Evolutionary conservation across 2,113 vertebrate species (phyloP).

Genomic region (Desmodus rotundus): DNA sequence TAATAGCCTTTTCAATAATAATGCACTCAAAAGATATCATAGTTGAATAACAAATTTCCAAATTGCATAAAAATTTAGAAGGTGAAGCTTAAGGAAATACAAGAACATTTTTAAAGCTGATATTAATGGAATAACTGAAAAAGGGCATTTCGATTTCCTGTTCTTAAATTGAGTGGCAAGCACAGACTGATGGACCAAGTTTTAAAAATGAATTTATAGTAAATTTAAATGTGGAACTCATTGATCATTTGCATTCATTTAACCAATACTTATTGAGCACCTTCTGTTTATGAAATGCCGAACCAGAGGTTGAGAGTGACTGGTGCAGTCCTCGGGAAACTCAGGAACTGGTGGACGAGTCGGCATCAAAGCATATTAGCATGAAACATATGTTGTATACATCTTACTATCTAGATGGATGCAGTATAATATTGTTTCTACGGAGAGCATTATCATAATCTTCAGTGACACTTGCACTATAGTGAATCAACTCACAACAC

Average conservation of each 20-base stretch:
- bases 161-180: background rate
- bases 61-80: background rate
- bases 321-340: background rate
- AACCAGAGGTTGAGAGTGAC: background rate
- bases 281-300: background rate
- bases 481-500: background rate
- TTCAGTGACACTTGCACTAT: background rate
- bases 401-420: background rate
- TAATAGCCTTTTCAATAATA: constrained; percentile 19
- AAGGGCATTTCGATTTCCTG: background rate
- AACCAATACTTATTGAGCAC: background rate
- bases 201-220: background rate
- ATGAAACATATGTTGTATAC: background rate
- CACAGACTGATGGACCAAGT: background rate
- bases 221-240: background rate
- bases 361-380: background rate
- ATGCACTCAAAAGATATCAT: constrained; percentile 3
- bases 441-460: background rate
- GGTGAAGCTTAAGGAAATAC: background rate
- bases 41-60: constrained; percentile 33
- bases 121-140: background rate
- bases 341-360: background rate
- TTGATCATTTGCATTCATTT: background rate
- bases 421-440: background rate
- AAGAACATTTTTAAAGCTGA: background rate